Percentiles rank a stretch among this genome's conserved stretches.
Evolutionary conservation across 2,113 vertebrate genomes (phyloP).

Genomic region (Ibidorhyncha struthersii): DNA sequence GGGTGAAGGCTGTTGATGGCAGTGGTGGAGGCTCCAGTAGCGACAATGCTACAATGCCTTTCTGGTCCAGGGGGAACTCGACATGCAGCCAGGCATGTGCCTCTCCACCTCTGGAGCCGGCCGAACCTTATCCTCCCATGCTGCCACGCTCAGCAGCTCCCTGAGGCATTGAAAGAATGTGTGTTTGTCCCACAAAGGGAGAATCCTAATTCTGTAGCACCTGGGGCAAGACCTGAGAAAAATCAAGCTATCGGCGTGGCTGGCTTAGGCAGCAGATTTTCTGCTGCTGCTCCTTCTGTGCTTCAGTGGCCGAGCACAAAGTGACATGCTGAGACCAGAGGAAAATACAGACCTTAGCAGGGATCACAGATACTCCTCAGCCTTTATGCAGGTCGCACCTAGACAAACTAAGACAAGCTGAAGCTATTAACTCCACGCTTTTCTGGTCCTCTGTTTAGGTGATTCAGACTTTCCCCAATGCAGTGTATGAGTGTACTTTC

Average conservation of each 20-base stretch:
- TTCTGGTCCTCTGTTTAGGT: not conserved
- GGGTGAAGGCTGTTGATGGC: not conserved
- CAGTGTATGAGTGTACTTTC: not conserved
- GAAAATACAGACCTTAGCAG: not conserved
- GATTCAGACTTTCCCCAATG: not conserved
- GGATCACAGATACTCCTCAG: not conserved
- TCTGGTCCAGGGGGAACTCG: fast-evolving
- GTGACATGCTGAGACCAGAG: not conserved
- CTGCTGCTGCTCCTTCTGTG: not conserved
- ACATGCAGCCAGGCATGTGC: fast-evolving
- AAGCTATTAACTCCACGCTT: not conserved
- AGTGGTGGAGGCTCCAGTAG: not conserved
- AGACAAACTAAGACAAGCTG: not conserved
- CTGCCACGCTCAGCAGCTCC: not conserved
- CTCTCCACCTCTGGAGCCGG: not conserved
- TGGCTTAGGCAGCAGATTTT: not conserved
- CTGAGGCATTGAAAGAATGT: fast-evolving
- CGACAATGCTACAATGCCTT: fast-evolving
- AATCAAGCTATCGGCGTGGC: not conserved
- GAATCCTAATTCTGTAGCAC: not conserved
- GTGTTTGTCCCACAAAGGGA: not conserved
- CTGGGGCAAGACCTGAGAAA: not conserved
- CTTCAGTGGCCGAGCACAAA: not conserved
- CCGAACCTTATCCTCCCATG: fast-evolving
- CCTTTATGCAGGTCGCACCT: not conserved